phyloP scores from a whole-genome alignment of 2,113 vertebrate genomes.

The Addax nasomaculatus region DNA sequence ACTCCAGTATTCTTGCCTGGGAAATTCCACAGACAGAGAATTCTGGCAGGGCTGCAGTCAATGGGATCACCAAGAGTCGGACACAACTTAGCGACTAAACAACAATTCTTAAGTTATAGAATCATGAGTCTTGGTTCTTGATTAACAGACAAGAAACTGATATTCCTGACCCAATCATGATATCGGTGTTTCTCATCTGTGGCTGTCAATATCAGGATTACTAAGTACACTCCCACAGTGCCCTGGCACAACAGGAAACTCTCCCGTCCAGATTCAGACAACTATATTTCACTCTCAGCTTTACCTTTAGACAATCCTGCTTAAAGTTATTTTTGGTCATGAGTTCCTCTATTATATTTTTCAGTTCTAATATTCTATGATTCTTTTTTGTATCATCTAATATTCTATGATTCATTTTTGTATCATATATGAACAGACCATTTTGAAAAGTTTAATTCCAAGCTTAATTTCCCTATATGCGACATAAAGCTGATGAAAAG shows the following conservation, averaged over 20 bases:
- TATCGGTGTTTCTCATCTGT: not conserved
- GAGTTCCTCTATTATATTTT: not conserved
- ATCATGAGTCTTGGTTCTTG: not conserved
- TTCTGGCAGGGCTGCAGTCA: not conserved
- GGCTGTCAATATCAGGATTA: too few relatives aligned
- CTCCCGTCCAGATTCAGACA: not conserved
- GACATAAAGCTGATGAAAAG: not conserved
- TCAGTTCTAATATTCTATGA: not conserved
- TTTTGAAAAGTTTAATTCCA: not conserved
- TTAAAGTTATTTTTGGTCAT: not conserved
- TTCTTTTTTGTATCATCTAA: not conserved
- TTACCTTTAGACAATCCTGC: not conserved
- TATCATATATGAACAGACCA: not conserved
- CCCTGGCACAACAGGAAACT: not conserved
- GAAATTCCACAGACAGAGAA: not conserved
- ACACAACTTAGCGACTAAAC: not conserved
- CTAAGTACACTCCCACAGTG: accelerated
- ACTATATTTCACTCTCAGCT: not conserved
- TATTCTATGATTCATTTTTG: not conserved
- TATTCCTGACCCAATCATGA: not conserved
- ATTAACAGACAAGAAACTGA: not conserved
- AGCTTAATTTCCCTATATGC: not conserved
- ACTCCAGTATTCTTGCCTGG: not conserved
- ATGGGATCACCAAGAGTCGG: not conserved
- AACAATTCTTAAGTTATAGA: not conserved